These are phyloP conservation scores for Cheilosia soror DNA, from an alignment of 2,888 invertebrate species.

Conservation along the genomic window DNA sequence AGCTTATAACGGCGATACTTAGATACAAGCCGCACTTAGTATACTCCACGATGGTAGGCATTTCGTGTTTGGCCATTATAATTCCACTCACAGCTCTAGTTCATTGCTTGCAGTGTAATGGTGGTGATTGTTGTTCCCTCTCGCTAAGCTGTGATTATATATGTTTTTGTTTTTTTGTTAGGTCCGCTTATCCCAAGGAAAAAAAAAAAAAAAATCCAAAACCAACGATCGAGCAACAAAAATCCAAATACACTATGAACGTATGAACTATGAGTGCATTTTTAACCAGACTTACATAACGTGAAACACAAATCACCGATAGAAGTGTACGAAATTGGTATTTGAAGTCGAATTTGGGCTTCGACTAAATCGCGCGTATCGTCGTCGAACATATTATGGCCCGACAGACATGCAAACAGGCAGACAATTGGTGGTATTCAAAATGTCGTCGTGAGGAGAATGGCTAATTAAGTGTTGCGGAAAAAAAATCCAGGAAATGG, in stretches of 20 bases:
- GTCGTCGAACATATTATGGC: slow-evolving; percentile 19
- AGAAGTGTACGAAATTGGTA: slow-evolving; percentile 55
- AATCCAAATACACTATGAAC: slow-evolving; percentile 36
- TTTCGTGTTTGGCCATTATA: slow-evolving; percentile 65
- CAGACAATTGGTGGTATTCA: slow-evolving; percentile 44
- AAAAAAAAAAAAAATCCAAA: slow-evolving; percentile 22
- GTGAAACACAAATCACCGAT: slow-evolving; percentile 52
- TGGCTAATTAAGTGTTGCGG: slow-evolving; percentile 59
- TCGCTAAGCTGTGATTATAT: slow-evolving; percentile 60
- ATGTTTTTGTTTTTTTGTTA: slow-evolving; percentile 15
- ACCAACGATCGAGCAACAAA: slow-evolving; percentile 9
- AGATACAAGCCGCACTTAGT: slow-evolving; percentile 52
- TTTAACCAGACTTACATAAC: slow-evolving; percentile 59
- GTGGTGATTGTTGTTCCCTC: slow-evolving; percentile 45
- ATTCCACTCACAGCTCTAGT: slow-evolving; percentile 69
- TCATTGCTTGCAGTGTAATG: slow-evolving; percentile 55
- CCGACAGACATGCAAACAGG: slow-evolving; percentile 24
- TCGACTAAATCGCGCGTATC: slow-evolving; percentile 21
- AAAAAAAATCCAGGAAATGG: slow-evolving; percentile 51
- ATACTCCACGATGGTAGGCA: slow-evolving; percentile 47
- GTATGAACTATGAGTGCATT: slow-evolving; percentile 70
- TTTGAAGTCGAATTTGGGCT: slow-evolving; percentile 41
- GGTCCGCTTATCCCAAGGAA: slow-evolving; percentile 28
- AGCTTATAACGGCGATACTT: slow-evolving; percentile 65
- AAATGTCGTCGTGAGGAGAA: slow-evolving; percentile 69